Evolutionary conservation across 1,140 invertebrate genomes (phyloP), one percentile per base, ranked within the genome.

Genomic region (Uloborus diversus): DNA sequence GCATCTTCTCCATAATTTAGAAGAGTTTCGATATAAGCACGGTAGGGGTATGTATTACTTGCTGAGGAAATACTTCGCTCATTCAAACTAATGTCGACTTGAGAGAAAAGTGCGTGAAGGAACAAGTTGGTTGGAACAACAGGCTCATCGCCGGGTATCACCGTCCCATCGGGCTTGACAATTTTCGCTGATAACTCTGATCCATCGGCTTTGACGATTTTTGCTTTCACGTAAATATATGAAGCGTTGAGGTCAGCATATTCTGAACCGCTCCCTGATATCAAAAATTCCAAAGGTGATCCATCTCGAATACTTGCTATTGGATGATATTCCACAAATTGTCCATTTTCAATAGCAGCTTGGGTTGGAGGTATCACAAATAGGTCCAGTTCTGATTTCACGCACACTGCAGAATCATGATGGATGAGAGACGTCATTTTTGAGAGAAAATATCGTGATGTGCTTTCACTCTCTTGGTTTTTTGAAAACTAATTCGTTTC

Each of bases 1-100:
- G 57, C 57, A 4, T 61, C 57, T 61, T 61, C 57, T 20, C 57
- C 57, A 32, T 30, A 61, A 61, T 61, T 61, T 28, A 61, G n/a
- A 13, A 61, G 30, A 28, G 25, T 61, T 61, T 61, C 57, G 27
- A 61, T 61, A n/a, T 27, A 61, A 13, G 57, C 57, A 1, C 57
- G 27, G 4, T 61, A 61, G 27, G 57, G 2, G 4, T 61, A 61
- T 5, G 57, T 61, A 20, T 61, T 61, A 2, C 7, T 30, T 9
- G 57, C 25, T 28, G 57, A 2, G 11, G 57, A 3, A 13, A 61
- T 32, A 11, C 17, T 30, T 28, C 27, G 11, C 11, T 61, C 57
- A 20, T 61, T 61, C n/a, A 61, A 30, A 61, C 57, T 61, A 0
- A 61, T n/a, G 25, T 61, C 2, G 11, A 61, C 4, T 32, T 61